Evolutionary conservation across 2,888 invertebrate genomes (phyloP).

Genomic region (Pammene aurita): DNA sequence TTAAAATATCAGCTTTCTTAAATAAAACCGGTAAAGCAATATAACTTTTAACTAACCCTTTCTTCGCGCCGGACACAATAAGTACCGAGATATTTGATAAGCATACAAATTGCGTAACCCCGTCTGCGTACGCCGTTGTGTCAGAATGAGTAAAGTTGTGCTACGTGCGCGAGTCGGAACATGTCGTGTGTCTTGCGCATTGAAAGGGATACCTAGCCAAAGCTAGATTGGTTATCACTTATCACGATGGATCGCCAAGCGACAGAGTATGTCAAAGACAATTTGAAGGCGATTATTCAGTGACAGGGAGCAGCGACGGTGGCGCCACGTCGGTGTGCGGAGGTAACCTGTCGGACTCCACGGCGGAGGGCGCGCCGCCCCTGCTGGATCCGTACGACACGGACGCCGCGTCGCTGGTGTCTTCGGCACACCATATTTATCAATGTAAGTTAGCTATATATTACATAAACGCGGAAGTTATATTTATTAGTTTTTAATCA

Average conservation of each 20-base stretch:
- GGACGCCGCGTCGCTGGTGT: conserved; percentile 88
- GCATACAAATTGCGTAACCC: too few species aligned
- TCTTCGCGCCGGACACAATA: background rate
- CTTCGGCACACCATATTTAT: conserved; percentile 88
- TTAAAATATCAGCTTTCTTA: background rate
- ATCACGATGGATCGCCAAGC: conserved; percentile 13
- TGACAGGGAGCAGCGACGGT: conserved; percentile 88
- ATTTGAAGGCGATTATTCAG: conserved; percentile 53
- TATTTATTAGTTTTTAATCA: too few species aligned
- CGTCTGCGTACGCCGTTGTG: too few species aligned
- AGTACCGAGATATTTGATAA: too few species aligned
- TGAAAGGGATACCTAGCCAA: conserved; percentile 1
- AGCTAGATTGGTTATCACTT: conserved; percentile 25
- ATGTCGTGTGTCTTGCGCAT: background rate
- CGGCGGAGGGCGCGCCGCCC: conserved; percentile 88
- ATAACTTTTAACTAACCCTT: conserved; percentile 3
- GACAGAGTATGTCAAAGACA: conserved; percentile 38
- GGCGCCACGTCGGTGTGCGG: conserved; percentile 91
- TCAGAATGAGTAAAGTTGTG: background rate
- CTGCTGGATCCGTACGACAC: conserved; percentile 87
- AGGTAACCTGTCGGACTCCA: conserved; percentile 91
- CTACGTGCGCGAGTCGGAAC: too few species aligned
- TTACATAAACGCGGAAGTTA: too few species aligned
- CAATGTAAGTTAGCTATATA: conserved; percentile 83
- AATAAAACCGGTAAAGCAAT: conserved; percentile 9